phyloP scores from a whole-genome alignment of 2,113 vertebrate genomes.

The Apistogramma diplotaenia region DNA sequence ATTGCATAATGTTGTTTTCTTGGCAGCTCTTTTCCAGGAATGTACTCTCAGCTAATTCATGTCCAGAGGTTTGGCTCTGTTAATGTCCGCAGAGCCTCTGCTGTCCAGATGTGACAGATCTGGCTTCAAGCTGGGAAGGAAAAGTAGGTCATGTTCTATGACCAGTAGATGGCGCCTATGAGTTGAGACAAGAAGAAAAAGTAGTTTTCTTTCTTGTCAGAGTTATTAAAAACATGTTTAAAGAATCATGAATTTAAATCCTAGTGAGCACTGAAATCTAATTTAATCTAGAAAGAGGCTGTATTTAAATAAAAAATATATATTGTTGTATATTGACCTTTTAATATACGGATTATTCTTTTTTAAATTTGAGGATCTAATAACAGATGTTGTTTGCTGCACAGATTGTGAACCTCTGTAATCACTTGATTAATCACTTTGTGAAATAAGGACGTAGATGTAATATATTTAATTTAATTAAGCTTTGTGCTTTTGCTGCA shows the following conservation, averaged over 20 bases:
- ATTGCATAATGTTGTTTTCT: not conserved
- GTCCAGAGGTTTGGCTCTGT: not conserved
- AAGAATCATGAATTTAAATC: not conserved
- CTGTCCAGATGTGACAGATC: not conserved
- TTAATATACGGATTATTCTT: too few species aligned
- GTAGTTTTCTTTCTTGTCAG: not conserved
- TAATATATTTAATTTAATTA: not conserved
- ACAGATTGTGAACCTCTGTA: not conserved
- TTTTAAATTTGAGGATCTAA: not conserved
- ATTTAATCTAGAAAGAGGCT: not conserved
- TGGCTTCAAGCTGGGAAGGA: not conserved
- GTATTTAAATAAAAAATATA: not conserved
- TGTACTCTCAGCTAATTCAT: not conserved
- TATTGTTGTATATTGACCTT: not conserved
- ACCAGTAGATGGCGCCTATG: slow-evolving; percentile 47
- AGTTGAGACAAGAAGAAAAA: not conserved
- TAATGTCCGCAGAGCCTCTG: not conserved
- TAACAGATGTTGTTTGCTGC: not conserved
- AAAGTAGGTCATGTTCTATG: not conserved
- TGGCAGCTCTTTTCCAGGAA: not conserved
- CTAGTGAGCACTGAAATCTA: not conserved
- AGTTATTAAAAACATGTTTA: not conserved
- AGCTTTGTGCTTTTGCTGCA: not conserved
- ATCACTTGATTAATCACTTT: not conserved
- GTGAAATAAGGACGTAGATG: not conserved